Evolutionary conservation across 2,888 invertebrate species (phyloP), one percentile per base, ranked within the genome.

Genomic region (Tetragnatha montana): DNA sequence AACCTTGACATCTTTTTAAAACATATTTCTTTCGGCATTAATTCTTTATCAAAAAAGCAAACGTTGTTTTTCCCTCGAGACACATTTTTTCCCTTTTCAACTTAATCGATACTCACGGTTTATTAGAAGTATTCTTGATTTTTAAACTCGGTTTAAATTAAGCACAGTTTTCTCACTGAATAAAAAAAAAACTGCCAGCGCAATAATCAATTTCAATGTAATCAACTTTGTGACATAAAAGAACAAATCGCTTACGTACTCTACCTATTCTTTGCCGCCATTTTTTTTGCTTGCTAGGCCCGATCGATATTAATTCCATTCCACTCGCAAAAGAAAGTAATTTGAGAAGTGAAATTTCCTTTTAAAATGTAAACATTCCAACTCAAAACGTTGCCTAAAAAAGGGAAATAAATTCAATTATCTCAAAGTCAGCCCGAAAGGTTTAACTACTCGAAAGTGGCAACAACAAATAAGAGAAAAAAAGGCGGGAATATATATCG

Each of bases 351-450:
- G 14, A 81, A 19, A 10, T 47, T 69, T n/a, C 69, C 60, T 81
- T 78, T 75, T n/a, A 81, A 81, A 81, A 80, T 60, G 69, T 80
- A 69, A 81, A 70, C 50, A 80, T 47, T 35, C 47, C 49, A 3
- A 8, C 60, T n/a, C n/a, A 8, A 19, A 50, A 76, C 10, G 12
- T 35, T 35, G 35, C 60, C 14, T 10, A 76, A n/a, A 50, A 69
- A 49, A 21, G 81, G 49, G 47, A 75, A 81, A 70, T 68, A 81
- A 81, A 81, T 81, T 81, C 81, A 70, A 81, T 81, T 81, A 81
- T 70, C 69, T 69, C 49, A 14, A 10, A 49, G 35, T 22, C n/a
- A 21, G 21, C 10, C 8, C 14, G 22, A 60, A 60, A 60, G 19
- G 69, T 70, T 69, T 21, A 70, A 19, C 80, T 81, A 68, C 69